These are phyloP conservation scores for Harmothoe impar DNA, from an alignment of 2,888 invertebrate species.

Conservation along the genomic window DNA sequence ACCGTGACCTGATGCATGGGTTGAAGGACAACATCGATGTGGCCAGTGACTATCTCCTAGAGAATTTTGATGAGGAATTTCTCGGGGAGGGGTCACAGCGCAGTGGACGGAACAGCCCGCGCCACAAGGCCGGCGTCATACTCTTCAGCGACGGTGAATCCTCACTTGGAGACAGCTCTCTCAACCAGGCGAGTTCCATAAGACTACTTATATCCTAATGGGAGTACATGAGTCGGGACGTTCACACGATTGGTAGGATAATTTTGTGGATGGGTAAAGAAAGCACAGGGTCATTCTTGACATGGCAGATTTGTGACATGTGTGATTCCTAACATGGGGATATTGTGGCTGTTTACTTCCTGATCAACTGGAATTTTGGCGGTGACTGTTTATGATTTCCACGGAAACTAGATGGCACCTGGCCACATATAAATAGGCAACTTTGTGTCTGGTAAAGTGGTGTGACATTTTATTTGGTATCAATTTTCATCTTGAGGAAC, in stretches of 20 bases:
- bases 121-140: slow-evolving; percentile 61
- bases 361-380: too few species aligned
- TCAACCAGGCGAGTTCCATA: slow-evolving; percentile 78
- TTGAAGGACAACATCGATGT: slow-evolving; percentile 76
- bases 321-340: too few species aligned
- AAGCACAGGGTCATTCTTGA: background rate
- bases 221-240: background rate
- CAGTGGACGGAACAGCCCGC: background rate
- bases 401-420: too few species aligned
- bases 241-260: background rate
- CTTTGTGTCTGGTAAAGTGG: too few species aligned
- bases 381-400: too few species aligned
- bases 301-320: background rate
- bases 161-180: slow-evolving; percentile 79
- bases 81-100: slow-evolving; percentile 42
- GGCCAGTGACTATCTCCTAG: slow-evolving; percentile 77
- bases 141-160: slow-evolving; percentile 77
- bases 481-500: too few species aligned
- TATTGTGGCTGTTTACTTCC: too few species aligned
- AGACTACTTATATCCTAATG: slow-evolving; percentile 6
- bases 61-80: slow-evolving; percentile 81
- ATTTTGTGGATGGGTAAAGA: background rate
- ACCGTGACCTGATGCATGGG: slow-evolving; percentile 75
- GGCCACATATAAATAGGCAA: too few species aligned
- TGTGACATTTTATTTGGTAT: too few species aligned